Conservation (phyloP, 2,797 vertebrate species). For the Kryptolebias ocellatus region DNA sequence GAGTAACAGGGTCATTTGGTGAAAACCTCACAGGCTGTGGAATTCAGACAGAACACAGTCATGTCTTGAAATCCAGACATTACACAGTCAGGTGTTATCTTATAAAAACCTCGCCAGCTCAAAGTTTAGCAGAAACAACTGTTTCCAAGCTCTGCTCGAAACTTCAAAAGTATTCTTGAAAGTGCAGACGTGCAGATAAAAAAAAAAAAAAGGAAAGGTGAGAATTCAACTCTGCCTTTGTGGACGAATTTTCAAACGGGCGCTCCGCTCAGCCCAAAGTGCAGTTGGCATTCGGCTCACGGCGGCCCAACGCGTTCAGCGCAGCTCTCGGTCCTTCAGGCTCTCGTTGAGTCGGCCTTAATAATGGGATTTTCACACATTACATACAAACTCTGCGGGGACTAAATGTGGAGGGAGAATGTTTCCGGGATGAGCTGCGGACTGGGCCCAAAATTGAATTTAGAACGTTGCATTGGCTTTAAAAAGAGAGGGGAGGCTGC, state of each 20-base stretch:
- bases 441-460: slow-evolving; percentile 69
- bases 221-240: slow-evolving; percentile 13
- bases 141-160: neutral
- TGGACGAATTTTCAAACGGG: slow-evolving; percentile 31
- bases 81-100: too few species aligned
- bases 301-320: slow-evolving; percentile 41
- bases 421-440: slow-evolving; percentile 51
- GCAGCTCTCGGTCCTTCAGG: slow-evolving; percentile 56
- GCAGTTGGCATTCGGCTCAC: slow-evolving; percentile 66
- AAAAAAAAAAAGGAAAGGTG: neutral
- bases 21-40: too few species aligned
- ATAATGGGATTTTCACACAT: slow-evolving; percentile 69
- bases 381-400: slow-evolving; percentile 52
- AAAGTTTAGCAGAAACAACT: neutral
- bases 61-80: too few species aligned
- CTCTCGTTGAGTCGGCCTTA: slow-evolving; percentile 53
- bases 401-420: slow-evolving; percentile 61
- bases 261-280: slow-evolving; percentile 6
- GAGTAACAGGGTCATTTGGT: too few species aligned
- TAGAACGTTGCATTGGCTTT: slow-evolving; percentile 59
- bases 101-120: too few species aligned
- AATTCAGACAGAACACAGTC: too few species aligned
- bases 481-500: slow-evolving; percentile 36
- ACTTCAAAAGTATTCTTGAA: slow-evolving; percentile 1
- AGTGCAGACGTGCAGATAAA: neutral